Percentiles rank a stretch among this genome's conserved stretches.
These are phyloP conservation scores for Theonella swinhoei DNA, from an alignment of 37 sponge, comb jelly and placozoan genomes.

Conservation along the genomic window DNA sequence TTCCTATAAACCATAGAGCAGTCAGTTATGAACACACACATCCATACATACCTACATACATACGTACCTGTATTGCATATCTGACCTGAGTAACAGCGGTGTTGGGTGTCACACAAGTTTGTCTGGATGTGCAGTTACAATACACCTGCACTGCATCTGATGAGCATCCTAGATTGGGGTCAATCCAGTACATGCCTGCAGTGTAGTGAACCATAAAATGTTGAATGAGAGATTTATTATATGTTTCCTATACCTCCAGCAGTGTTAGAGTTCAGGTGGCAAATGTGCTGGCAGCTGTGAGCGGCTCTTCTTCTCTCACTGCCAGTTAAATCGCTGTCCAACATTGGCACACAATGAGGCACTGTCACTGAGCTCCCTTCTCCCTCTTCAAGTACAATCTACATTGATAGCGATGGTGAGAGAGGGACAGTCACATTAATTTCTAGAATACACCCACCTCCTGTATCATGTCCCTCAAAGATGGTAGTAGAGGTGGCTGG, in stretches of 20 bases:
- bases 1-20: neutral
- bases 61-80: neutral
- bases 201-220: too few relatives aligned
- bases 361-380: neutral
- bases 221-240: neutral
- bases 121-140: constrained; percentile 56
- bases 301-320: constrained; percentile 11
- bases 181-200: constrained; percentile 68
- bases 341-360: neutral
- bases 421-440: neutral
- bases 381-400: neutral
- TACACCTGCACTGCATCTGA: constrained; percentile 59
- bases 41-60: too few relatives aligned
- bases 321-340: neutral
- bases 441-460: neutral
- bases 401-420: constrained; percentile 6
- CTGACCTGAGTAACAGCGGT: constrained; percentile 13
- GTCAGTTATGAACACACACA: neutral
- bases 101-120: constrained; percentile 61
- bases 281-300: constrained; percentile 50
- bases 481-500: neutral
- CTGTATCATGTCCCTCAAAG: neutral
- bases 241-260: neutral
- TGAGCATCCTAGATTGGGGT: constrained; percentile 73
- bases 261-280: neutral